Percentiles rank a stretch among this genome's conserved stretches.
phyloP scores from a whole-genome alignment of 2,888 invertebrate species.

The Acholoe squamosa region DNA sequence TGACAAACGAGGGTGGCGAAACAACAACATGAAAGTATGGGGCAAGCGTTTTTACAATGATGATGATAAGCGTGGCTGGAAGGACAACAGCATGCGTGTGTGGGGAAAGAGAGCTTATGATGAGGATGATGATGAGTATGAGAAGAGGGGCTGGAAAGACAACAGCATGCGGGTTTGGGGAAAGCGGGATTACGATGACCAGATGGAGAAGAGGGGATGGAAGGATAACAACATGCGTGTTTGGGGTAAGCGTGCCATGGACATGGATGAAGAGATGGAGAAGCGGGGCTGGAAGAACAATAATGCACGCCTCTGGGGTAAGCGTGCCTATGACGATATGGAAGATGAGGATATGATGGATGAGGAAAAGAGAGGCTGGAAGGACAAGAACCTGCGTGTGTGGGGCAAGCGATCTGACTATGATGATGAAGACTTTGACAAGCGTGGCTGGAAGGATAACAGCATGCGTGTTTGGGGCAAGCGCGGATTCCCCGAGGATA shows the following conservation, averaged over 20 bases:
- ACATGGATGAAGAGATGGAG: conserved; percentile 34
- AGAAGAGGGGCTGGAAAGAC: conserved; percentile 63
- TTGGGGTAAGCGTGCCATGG: conserved; percentile 64
- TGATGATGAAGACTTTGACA: conserved; percentile 61
- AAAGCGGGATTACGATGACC: conserved; percentile 63
- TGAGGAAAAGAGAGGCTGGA: conserved; percentile 65
- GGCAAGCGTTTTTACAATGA: conserved; percentile 65
- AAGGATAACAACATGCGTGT: conserved; percentile 61
- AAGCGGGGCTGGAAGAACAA: conserved; percentile 66
- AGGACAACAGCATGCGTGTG: conserved; percentile 50
- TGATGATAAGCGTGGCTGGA: conserved; percentile 64
- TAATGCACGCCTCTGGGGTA: conserved; percentile 67
- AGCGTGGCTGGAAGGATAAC: conserved; percentile 63
- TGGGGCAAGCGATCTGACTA: conserved; percentile 67
- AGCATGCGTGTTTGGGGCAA: conserved; percentile 67
- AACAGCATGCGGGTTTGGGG: conserved; percentile 66
- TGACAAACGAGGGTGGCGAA: conserved; percentile 60
- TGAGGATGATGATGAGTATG: conserved; percentile 48
- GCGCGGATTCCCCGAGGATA: conserved; percentile 51
- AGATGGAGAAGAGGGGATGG: conserved; percentile 64
- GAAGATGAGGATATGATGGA: conserved; percentile 24
- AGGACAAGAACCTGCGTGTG: conserved; percentile 64
- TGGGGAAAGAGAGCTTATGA: conserved; percentile 65
- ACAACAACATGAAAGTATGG: conserved; percentile 67
- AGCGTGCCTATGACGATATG: conserved; percentile 42